Percentiles rank a stretch among this genome's conserved stretches.
These are phyloP conservation scores for Apamea monoglypha DNA, from an alignment of 2,888 invertebrate species.

Conservation along the genomic window DNA sequence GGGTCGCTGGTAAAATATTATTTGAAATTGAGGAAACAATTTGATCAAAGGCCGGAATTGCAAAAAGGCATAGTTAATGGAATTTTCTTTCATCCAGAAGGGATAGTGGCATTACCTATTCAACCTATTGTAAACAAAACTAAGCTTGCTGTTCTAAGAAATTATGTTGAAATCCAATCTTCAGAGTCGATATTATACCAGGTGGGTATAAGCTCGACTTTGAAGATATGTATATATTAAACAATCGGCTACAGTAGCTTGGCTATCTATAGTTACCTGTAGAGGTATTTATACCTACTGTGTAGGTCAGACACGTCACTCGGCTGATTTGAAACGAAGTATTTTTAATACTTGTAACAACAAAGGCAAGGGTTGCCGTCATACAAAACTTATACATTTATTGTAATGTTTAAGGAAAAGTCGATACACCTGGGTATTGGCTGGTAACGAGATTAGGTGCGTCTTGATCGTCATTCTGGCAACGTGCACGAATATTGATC, in stretches of 20 bases:
- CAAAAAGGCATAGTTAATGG: conserved; percentile 16
- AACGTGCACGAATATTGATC: conserved; percentile 67
- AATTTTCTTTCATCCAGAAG: conserved; percentile 16
- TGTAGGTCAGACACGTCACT: neutral
- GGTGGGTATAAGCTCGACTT: neutral
- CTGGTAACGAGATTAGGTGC: conserved; percentile 49
- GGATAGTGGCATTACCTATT: neutral
- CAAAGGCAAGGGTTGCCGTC: conserved; percentile 19
- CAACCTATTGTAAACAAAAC: conserved; percentile 17
- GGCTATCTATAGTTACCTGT: neutral
- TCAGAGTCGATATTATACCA: neutral
- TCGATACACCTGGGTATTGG: conserved; percentile 34
- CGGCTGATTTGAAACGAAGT: conserved; percentile 15
- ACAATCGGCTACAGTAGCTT: neutral
- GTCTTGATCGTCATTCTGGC: conserved; percentile 58
- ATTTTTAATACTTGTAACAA: conserved; percentile 16
- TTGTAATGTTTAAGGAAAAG: conserved; percentile 24
- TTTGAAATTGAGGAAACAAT: conserved; percentile 6
- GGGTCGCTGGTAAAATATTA: neutral
- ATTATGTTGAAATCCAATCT: conserved; percentile 20
- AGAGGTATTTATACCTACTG: too few species aligned
- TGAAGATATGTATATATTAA: neutral
- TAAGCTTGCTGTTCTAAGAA: conserved; percentile 1
- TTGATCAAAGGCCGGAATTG: conserved; percentile 8
- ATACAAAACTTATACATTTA: conserved; percentile 23